Percentiles rank a stretch among this genome's conserved stretches.
Conservation (phyloP, 2,888 invertebrate genomes). For the Itoplectis maculator region DNA sequence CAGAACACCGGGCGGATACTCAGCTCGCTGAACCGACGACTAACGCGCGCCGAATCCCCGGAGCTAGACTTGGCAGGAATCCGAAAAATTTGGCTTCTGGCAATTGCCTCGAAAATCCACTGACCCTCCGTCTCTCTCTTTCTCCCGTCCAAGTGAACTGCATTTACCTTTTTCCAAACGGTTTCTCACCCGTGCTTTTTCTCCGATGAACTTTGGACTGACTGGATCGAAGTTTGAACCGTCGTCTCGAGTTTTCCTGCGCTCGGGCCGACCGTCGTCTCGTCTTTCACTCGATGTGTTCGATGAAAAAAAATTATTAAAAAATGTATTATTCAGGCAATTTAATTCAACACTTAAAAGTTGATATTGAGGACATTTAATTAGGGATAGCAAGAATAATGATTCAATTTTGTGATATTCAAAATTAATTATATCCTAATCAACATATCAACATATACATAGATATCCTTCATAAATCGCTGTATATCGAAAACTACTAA, state of each 20-base stretch:
- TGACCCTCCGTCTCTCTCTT: slow-evolving; percentile 43
- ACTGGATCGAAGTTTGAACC: slow-evolving; percentile 19
- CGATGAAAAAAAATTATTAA: too few relatives aligned
- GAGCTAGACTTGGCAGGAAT: slow-evolving; percentile 59
- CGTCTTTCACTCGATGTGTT: not conserved
- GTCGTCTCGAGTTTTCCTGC: slow-evolving; percentile 41
- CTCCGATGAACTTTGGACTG: slow-evolving; percentile 6
- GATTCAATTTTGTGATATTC: too few relatives aligned
- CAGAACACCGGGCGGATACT: slow-evolving; percentile 22
- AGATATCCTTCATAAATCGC: too few relatives aligned
- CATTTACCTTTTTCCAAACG: slow-evolving; percentile 27
- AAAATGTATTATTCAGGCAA: too few relatives aligned
- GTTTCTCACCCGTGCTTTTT: slow-evolving; percentile 28
- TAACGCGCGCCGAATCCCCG: slow-evolving; percentile 31
- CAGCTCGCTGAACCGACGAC: slow-evolving; percentile 50
- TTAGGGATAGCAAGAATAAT: too few relatives aligned
- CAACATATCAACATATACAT: too few relatives aligned
- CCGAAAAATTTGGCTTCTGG: slow-evolving; percentile 64
- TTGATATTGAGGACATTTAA: too few relatives aligned
- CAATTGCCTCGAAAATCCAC: slow-evolving; percentile 65
- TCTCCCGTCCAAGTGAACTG: not conserved
- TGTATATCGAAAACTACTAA: too few relatives aligned
- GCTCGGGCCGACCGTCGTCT: not conserved
- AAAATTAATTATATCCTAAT: too few relatives aligned
- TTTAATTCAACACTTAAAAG: too few relatives aligned